Evolutionary conservation across 2,797 vertebrate genomes (phyloP).

Genomic region (Acanthurus lineatus): DNA sequence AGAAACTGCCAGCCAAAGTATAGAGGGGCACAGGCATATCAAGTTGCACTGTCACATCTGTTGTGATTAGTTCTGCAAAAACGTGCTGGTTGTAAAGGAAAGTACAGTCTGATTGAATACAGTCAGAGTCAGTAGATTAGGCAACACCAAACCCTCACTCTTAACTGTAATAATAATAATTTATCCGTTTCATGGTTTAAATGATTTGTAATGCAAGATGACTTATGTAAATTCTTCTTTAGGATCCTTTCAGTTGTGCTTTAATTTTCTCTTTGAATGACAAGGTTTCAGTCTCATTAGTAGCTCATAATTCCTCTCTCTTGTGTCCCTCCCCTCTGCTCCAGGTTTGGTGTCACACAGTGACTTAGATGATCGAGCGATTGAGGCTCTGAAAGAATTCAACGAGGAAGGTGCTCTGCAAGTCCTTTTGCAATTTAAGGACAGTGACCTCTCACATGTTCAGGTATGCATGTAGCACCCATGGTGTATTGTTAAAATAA

Average conservation of each 20-base stretch:
- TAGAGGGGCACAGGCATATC: slow-evolving; percentile 74
- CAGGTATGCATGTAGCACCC: slow-evolving; percentile 87
- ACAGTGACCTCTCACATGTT: slow-evolving; percentile 99
- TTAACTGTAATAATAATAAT: slow-evolving; percentile 11
- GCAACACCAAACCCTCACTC: slow-evolving; percentile 14
- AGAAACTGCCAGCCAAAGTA: slow-evolving; percentile 70
- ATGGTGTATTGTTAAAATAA: neutral
- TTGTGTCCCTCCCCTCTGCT: slow-evolving; percentile 53
- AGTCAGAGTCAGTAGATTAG: slow-evolving; percentile 47
- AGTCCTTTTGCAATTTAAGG: slow-evolving; percentile 99
- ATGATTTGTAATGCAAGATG: slow-evolving; percentile 14
- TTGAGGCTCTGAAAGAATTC: slow-evolving; percentile 99
- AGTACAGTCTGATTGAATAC: slow-evolving; percentile 52
- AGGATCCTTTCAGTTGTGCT: slow-evolving; percentile 2
- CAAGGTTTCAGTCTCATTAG: neutral
- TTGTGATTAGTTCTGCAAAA: slow-evolving; percentile 82
- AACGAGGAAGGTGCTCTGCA: slow-evolving; percentile 99
- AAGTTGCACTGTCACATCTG: slow-evolving; percentile 83
- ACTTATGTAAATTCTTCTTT: slow-evolving; percentile 13
- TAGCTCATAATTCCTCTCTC: slow-evolving; percentile 43
- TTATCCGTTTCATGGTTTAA: slow-evolving; percentile 11
- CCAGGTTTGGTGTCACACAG: slow-evolving; percentile 98
- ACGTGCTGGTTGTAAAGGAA: slow-evolving; percentile 54
- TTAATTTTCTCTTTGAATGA: slow-evolving; percentile 3
- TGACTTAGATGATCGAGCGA: slow-evolving; percentile 99